phyloP scores from a whole-genome alignment of 2,113 vertebrate species.

The Sapayoa aenigma region DNA sequence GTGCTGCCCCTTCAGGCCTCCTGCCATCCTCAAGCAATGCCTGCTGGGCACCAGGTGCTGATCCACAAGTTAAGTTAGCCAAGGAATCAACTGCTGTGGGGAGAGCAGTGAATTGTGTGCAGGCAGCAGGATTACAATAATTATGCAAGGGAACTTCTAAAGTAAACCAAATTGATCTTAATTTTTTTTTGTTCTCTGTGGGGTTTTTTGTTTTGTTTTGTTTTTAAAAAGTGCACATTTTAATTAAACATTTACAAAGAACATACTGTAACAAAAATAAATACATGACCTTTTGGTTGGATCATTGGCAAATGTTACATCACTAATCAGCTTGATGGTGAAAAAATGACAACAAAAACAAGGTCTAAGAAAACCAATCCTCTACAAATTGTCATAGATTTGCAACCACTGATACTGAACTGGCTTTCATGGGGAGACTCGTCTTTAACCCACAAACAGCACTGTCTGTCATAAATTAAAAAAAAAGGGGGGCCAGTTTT shows the following conservation, averaged over 20 bases:
- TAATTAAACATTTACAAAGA: conserved; percentile 71
- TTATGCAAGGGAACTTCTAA: conserved; percentile 33
- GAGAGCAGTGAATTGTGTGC: conserved; percentile 31
- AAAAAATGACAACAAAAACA: conserved; percentile 41
- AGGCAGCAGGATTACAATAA: background rate
- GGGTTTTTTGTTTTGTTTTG: background rate
- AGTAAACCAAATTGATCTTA: conserved; percentile 10
- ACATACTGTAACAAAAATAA: conserved; percentile 73
- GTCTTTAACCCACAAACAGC: conserved; percentile 31
- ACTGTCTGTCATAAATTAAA: background rate
- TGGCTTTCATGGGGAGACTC: background rate
- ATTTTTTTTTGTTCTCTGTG: background rate
- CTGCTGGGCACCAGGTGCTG: conserved; percentile 43
- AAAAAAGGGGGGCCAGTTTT: background rate
- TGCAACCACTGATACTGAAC: conserved; percentile 30
- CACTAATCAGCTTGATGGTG: conserved; percentile 46
- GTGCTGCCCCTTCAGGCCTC: conserved; percentile 17
- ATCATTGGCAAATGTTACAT: conserved; percentile 61
- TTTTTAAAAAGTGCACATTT: conserved; percentile 71
- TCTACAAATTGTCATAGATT: background rate
- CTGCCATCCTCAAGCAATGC: background rate
- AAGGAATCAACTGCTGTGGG: conserved; percentile 12
- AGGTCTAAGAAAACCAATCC: conserved; percentile 33
- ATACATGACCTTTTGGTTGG: conserved; percentile 69
- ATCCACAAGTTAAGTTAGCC: background rate